Conservation (phyloP, 2,113 vertebrate species). For the Ceyx cyanopectus region DNA sequence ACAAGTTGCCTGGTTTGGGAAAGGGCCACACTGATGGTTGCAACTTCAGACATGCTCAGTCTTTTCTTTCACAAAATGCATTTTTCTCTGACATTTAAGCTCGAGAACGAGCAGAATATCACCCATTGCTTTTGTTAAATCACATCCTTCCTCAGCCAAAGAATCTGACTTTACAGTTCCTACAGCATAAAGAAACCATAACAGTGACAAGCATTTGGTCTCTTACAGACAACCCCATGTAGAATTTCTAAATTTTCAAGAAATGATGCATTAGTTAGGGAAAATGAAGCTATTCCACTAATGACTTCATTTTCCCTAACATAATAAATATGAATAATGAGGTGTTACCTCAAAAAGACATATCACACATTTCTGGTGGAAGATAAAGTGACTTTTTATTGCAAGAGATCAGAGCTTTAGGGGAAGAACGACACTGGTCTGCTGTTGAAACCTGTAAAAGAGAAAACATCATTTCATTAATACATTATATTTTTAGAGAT, state of each 20-base stretch:
- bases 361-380: slow-evolving; percentile 89
- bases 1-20: background rate
- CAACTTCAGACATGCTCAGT: background rate
- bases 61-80: background rate
- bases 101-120: background rate
- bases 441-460: slow-evolving; percentile 92
- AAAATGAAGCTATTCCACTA: background rate
- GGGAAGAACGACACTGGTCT: slow-evolving; percentile 93
- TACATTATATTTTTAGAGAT: background rate
- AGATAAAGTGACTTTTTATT: slow-evolving; percentile 98
- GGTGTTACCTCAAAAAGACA: background rate
- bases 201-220: background rate
- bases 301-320: background rate
- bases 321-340: background rate
- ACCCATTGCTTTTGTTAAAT: background rate
- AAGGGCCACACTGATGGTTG: background rate
- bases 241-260: background rate
- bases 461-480: background rate
- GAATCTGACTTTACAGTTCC: background rate
- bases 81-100: background rate
- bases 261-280: background rate
- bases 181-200: background rate
- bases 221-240: background rate
- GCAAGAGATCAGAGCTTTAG: slow-evolving; percentile 96
- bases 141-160: background rate